Conservation (phyloP, 2,888 invertebrate species). For the Dasypogon diadema region DNA sequence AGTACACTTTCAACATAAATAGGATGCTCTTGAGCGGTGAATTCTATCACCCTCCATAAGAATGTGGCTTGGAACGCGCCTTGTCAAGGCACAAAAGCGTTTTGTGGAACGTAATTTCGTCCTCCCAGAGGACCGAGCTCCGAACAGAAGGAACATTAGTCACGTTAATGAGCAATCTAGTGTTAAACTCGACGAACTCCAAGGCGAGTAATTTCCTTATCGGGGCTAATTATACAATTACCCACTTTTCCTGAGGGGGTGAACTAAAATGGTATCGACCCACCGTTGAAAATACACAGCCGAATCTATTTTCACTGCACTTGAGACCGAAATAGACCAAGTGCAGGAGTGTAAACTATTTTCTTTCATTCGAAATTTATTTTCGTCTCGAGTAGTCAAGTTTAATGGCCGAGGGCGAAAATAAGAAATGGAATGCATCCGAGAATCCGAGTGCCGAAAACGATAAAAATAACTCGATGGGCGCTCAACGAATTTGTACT, state of each 20-base stretch:
- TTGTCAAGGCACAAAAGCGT: not conserved
- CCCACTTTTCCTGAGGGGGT: not conserved
- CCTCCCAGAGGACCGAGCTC: too few species aligned
- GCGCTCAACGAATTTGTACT: constrained; percentile 6
- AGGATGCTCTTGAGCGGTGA: not conserved
- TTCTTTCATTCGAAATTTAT: not conserved
- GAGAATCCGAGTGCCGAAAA: not conserved
- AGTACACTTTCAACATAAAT: not conserved
- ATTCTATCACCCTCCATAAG: not conserved
- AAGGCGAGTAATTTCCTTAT: too few species aligned
- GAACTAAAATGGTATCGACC: not conserved
- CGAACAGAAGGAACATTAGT: too few species aligned
- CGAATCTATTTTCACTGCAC: not conserved
- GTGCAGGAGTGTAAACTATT: not conserved
- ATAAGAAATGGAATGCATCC: not conserved
- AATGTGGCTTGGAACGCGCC: not conserved
- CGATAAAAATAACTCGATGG: not conserved
- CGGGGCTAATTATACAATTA: too few species aligned
- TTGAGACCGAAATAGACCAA: not conserved
- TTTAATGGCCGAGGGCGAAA: constrained; percentile 27
- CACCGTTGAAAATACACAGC: not conserved
- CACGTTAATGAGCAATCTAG: too few species aligned
- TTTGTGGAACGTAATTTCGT: not conserved
- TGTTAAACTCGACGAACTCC: too few species aligned
- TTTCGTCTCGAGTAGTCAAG: not conserved